phyloP scores from a whole-genome alignment of 1,140 invertebrate genomes.

The Palaemon carinicauda region DNA sequence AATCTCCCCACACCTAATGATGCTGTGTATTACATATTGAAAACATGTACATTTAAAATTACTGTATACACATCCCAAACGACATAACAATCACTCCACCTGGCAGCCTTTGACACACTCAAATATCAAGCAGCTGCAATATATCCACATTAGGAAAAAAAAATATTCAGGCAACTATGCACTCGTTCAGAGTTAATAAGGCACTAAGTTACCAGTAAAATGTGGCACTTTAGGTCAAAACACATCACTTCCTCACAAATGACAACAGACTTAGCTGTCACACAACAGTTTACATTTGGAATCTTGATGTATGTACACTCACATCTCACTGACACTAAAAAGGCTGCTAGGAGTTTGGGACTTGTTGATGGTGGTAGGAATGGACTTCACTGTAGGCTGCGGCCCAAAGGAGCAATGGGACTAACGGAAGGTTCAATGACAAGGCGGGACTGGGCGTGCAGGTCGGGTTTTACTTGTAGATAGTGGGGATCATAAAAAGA shows the following conservation, averaged over 20 bases:
- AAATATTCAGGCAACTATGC: too few species aligned
- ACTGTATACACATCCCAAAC: neutral
- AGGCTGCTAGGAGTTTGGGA: constrained; percentile 9
- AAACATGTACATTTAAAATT: neutral
- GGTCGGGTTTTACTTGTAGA: constrained; percentile 34
- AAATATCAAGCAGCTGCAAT: neutral
- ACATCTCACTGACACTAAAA: too few species aligned
- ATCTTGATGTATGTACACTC: too few species aligned
- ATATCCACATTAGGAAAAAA: neutral
- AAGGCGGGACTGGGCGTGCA: neutral
- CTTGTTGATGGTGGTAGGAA: neutral
- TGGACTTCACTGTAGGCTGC: constrained; percentile 10
- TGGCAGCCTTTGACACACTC: neutral
- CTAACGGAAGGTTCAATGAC: neutral
- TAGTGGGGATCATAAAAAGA: constrained; percentile 36
- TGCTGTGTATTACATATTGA: neutral
- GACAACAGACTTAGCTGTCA: too few species aligned
- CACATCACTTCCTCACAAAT: too few species aligned
- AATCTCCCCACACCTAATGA: constrained; percentile 24
- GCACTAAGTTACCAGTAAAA: too few species aligned
- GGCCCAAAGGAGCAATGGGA: constrained; percentile 2
- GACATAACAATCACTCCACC: neutral
- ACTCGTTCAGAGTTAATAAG: too few species aligned
- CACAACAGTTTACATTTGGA: too few species aligned
- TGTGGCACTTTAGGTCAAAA: too few species aligned